Evolutionary conservation across 2,797 vertebrate species (phyloP), one percentile per base, ranked within the genome.

Genomic region (Etheostoma nigrum): DNA sequence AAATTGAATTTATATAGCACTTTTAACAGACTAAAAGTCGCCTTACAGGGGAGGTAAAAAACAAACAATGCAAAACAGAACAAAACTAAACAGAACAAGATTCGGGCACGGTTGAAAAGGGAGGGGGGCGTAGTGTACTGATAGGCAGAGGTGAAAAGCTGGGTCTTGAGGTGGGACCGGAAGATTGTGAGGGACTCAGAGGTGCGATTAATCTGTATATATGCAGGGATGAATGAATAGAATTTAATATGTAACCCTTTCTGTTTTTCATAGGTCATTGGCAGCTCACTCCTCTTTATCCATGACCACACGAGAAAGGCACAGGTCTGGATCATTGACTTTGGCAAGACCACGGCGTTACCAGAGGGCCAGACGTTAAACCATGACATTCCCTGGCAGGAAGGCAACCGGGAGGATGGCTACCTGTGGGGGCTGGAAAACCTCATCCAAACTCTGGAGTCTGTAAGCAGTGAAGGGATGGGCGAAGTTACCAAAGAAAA

Each of bases 221-320:
- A 40, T 40, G 36, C 36, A 40, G 36, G 19, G 53, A 36, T 21
- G 13, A 4, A 60, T 74, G 4, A 60, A 23, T 40, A 40, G 3
- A 40, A 40, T 12, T 16, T 73, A 60, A 76, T 49, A n/a, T 33
- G 23, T 52, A 53, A 45, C 5, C 52, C 9, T 74, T 72, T 52
- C 36, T 44, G 12, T 40, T 78, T 62, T 75, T 23, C 74, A n/a
- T 79, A 99, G 98, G 97, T 99, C 19, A 97, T 99, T n/a, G 98
- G 98, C 89, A 99, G 98, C 94, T 99, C 98, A 4, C 96, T 99
- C 82, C 96, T 99, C 87, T 99, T 99, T 82, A 97, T 99, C 85
- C 98, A 99, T 0, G 97, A 99, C 90, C 95, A 96, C 86, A 97
- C 92, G 16, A 95, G 96, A 71, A 96, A 91, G 2, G 97, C 97